phyloP scores from a whole-genome alignment of 1,140 invertebrate genomes.

The Spodoptera frugiperda region DNA sequence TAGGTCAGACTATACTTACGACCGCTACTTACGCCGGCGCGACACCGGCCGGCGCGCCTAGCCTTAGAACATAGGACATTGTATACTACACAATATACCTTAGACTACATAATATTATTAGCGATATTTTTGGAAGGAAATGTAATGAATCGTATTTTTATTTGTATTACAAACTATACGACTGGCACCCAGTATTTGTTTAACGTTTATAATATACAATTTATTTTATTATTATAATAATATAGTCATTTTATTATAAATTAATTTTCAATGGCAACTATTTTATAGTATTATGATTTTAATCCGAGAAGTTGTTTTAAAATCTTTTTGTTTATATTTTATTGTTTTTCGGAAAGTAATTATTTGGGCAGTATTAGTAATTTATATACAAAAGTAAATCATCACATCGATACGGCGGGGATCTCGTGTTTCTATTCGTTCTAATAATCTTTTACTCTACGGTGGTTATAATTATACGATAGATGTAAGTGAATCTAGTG shows the following conservation, averaged over 20 bases:
- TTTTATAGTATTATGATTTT: slow-evolving; percentile 61
- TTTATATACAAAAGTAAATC: slow-evolving; percentile 48
- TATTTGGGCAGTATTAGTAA: slow-evolving; percentile 81
- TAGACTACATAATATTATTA: slow-evolving; percentile 61
- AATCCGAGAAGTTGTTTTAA: slow-evolving; percentile 51
- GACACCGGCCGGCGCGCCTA: slow-evolving; percentile 33
- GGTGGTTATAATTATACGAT: slow-evolving; percentile 84
- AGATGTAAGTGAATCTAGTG: slow-evolving; percentile 69
- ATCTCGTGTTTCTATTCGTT: slow-evolving; percentile 76
- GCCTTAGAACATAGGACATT: slow-evolving; percentile 72
- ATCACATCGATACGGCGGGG: slow-evolving; percentile 67
- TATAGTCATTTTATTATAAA: slow-evolving; percentile 46
- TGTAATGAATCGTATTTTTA: slow-evolving; percentile 64
- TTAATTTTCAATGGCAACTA: slow-evolving; percentile 50
- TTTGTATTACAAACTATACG: slow-evolving; percentile 68
- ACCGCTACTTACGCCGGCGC: slow-evolving; percentile 23
- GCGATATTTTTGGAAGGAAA: slow-evolving; percentile 69
- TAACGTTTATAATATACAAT: slow-evolving; percentile 56
- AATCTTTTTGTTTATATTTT: slow-evolving; percentile 39
- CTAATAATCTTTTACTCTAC: slow-evolving; percentile 72
- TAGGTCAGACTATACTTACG: slow-evolving; percentile 40
- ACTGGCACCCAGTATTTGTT: slow-evolving; percentile 77
- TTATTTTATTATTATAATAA: slow-evolving; percentile 46
- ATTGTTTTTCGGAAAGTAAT: slow-evolving; percentile 60
- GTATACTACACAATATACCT: slow-evolving; percentile 70